Evolutionary conservation across 1,140 invertebrate genomes (phyloP).

Genomic region (Penaeus japonicus): DNA sequence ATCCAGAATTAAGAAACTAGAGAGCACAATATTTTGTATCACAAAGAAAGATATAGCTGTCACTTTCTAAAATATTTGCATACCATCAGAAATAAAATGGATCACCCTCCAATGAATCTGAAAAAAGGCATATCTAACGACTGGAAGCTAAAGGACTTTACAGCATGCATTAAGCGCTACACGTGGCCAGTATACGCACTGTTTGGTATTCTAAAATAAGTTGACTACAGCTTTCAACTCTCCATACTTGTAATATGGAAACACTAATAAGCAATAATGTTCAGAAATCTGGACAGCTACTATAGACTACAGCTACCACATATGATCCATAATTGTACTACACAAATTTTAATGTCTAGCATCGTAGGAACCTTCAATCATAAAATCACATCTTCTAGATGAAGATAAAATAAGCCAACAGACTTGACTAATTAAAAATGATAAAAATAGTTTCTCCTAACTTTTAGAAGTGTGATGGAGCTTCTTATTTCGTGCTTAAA

Average conservation of each 20-base stretch:
- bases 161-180: constrained; percentile 22
- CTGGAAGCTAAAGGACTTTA: constrained; percentile 20
- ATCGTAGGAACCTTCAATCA: constrained; percentile 24
- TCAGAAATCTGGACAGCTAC: constrained; percentile 30
- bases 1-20: constrained; percentile 16
- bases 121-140: constrained; percentile 20
- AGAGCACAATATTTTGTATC: constrained; percentile 21
- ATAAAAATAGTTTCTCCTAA: constrained; percentile 13
- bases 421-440: constrained; percentile 23
- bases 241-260: background rate
- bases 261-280: constrained; percentile 27
- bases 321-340: constrained; percentile 24
- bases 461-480: constrained; percentile 30
- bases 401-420: constrained; percentile 1
- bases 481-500: constrained; percentile 13
- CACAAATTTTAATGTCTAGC: constrained; percentile 28
- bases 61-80: constrained; percentile 19
- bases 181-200: constrained; percentile 29
- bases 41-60: constrained; percentile 21
- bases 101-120: background rate
- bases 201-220: constrained; percentile 28
- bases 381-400: constrained; percentile 17
- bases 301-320: constrained; percentile 30
- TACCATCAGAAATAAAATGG: constrained; percentile 18
- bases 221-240: constrained; percentile 1